phyloP scores from a whole-genome alignment of 2,113 vertebrate species.

The Geococcyx californianus region DNA sequence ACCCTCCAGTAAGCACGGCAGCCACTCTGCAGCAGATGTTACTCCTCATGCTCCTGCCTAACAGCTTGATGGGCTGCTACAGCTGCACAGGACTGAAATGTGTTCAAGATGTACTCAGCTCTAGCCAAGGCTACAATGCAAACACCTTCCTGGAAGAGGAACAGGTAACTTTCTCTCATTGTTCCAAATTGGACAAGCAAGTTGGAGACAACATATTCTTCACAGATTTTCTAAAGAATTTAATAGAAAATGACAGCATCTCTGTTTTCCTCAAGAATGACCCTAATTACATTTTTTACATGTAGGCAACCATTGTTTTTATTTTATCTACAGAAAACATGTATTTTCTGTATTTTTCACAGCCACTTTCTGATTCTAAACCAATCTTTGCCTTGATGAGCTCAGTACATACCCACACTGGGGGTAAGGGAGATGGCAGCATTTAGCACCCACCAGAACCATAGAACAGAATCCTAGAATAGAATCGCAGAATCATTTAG shows the following conservation, averaged over 20 bases:
- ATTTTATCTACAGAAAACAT: background rate
- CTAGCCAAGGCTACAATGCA: background rate
- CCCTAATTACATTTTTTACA: background rate
- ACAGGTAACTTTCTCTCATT: background rate
- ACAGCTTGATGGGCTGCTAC: background rate
- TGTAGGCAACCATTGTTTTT: background rate
- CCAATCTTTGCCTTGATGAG: background rate
- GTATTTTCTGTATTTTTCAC: background rate
- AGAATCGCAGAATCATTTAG: too few species aligned
- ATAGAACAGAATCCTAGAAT: background rate
- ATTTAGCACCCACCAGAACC: background rate
- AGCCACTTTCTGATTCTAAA: background rate
- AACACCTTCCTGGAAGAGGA: background rate
- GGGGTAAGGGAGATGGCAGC: background rate
- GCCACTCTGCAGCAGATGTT: background rate
- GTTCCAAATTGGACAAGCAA: background rate
- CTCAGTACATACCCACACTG: background rate
- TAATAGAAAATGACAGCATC: constrained; percentile 11
- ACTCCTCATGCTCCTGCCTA: background rate
- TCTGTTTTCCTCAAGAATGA: background rate
- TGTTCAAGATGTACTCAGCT: background rate
- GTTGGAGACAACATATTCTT: background rate
- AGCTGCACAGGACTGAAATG: background rate
- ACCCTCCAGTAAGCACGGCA: background rate
- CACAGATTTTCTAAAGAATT: background rate